Conservation (phyloP, 2,797 vertebrate species). For the Melopsittacus undulatus region DNA sequence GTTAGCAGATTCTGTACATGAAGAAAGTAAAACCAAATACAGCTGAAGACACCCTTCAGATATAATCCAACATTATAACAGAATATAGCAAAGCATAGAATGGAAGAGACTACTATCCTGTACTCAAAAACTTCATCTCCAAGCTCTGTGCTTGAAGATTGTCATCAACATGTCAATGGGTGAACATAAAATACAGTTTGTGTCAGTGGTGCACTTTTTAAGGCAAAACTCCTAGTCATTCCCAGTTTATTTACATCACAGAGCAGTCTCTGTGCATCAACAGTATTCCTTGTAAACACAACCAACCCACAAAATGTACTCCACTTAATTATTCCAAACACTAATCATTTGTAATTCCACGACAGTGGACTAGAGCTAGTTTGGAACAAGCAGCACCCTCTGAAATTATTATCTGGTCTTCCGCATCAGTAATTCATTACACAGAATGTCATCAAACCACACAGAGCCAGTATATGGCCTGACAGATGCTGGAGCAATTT, state of each 20-base stretch:
- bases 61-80: neutral
- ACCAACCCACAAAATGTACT: neutral
- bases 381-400: neutral
- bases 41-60: neutral
- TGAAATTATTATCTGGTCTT: neutral
- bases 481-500: neutral
- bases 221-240: neutral
- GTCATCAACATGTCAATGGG: rapidly evolving
- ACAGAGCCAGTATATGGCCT: neutral
- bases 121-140: neutral
- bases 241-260: neutral
- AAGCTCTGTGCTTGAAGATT: neutral
- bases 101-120: neutral
- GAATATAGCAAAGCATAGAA: neutral
- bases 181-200: neutral
- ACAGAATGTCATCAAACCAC: neutral
- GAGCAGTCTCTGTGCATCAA: neutral
- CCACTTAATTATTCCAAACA: neutral
- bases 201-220: neutral
- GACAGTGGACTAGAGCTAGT: neutral
- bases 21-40: neutral
- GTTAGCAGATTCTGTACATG: neutral
- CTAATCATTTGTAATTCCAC: neutral
- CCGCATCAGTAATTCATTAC: neutral
- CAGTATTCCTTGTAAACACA: neutral